phyloP scores from a whole-genome alignment of 1,140 invertebrate genomes.

The Coptotermes formosanus region DNA sequence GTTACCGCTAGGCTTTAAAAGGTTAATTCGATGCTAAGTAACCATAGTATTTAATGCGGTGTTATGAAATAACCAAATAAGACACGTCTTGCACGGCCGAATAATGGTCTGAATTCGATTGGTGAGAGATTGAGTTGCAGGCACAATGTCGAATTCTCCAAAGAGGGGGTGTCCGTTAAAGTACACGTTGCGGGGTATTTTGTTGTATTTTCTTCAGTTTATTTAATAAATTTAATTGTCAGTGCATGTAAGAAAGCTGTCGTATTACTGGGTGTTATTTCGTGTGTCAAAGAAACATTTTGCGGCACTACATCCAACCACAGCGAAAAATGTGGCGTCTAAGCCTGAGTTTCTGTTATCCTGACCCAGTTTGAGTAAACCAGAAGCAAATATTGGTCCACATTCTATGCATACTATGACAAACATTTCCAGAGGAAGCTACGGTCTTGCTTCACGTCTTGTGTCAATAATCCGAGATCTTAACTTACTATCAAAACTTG shows the following conservation, averaged over 20 bases:
- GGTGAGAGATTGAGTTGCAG: too few relatives aligned
- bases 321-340: background rate
- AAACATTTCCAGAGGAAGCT: conserved; percentile 11
- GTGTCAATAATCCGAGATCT: conserved; percentile 17
- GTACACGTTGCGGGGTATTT: too few relatives aligned
- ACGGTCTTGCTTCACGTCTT: background rate
- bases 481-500: background rate
- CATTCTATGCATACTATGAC: background rate
- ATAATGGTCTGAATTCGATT: too few relatives aligned
- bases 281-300: background rate
- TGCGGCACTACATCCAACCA: background rate
- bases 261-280: background rate
- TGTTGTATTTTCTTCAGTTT: background rate
- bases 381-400: conserved; percentile 5
- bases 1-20: too few relatives aligned
- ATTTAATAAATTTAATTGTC: background rate
- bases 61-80: too few relatives aligned
- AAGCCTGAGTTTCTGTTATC: background rate
- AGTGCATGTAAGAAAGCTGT: background rate
- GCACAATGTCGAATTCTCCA: too few relatives aligned
- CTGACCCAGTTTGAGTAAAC: background rate
- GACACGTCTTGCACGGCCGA: too few relatives aligned
- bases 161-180: too few relatives aligned
- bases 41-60: too few relatives aligned
- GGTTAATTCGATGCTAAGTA: too few relatives aligned